Evolutionary conservation across 2,797 vertebrate species (phyloP).

Genomic region (Chiloscyllium punctatum): DNA sequence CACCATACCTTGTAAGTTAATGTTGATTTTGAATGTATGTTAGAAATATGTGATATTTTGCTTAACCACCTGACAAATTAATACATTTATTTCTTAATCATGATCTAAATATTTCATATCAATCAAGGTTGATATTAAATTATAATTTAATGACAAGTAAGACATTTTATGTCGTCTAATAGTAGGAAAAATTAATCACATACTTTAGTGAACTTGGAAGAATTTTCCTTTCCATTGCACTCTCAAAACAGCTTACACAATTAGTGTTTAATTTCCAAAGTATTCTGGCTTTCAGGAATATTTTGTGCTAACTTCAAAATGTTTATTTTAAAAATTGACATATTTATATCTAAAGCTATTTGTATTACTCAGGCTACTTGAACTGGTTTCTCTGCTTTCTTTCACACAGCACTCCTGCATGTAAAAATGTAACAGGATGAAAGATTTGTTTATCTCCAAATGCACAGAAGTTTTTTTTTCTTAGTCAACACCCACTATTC

Average conservation of each 20-base stretch:
- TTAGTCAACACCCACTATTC: background rate
- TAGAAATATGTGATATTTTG: background rate
- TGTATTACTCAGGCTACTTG: background rate
- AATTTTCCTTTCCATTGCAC: background rate
- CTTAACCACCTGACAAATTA: background rate
- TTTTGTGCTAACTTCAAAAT: slow-evolving; percentile 20
- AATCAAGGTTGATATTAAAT: background rate
- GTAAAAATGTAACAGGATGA: background rate
- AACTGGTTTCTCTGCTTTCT: slow-evolving; percentile 1
- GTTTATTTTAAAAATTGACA: slow-evolving; percentile 18
- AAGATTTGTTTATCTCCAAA: slow-evolving; percentile 4
- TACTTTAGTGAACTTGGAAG: background rate
- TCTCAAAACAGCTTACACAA: slow-evolving; percentile 3
- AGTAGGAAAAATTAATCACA: background rate
- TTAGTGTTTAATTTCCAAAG: slow-evolving; percentile 16
- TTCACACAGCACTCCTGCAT: background rate
- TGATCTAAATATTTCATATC: background rate
- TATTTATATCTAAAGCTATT: slow-evolving; percentile 18
- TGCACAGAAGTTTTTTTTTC: background rate
- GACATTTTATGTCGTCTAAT: background rate
- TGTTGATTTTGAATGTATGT: background rate
- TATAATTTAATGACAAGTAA: background rate
- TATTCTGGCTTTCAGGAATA: background rate
- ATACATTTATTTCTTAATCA: background rate
- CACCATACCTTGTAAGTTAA: background rate